Conservation (phyloP, 2,888 invertebrate genomes). For the Amblyteles armatorius region DNA sequence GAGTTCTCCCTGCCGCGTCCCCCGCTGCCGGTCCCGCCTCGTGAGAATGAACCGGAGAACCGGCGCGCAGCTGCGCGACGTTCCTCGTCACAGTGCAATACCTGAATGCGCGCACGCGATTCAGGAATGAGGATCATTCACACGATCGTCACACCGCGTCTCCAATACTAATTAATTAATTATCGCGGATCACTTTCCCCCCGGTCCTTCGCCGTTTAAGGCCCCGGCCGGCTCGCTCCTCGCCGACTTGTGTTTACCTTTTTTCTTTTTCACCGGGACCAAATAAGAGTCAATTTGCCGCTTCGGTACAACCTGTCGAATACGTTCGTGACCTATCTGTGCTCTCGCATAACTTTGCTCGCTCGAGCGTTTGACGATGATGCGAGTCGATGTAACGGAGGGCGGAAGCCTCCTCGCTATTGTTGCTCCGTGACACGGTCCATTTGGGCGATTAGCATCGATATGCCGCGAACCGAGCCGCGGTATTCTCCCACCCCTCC, state of each 20-base stretch:
- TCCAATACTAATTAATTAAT: constrained; percentile 64
- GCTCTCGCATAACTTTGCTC: constrained; percentile 42
- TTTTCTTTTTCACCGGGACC: neutral
- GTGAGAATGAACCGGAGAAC: constrained; percentile 48
- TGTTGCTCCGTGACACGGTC: constrained; percentile 42
- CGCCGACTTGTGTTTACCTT: neutral
- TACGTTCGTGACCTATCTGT: constrained; percentile 23
- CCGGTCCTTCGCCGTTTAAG: constrained; percentile 11
- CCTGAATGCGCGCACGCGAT: constrained; percentile 54
- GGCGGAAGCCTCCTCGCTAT: constrained; percentile 14
- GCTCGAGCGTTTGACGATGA: constrained; percentile 47
- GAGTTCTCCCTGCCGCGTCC: neutral
- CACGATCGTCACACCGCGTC: constrained; percentile 51
- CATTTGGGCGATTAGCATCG: constrained; percentile 64
- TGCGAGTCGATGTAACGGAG: constrained; percentile 21
- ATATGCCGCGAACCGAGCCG: constrained; percentile 29
- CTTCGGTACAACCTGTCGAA: constrained; percentile 38
- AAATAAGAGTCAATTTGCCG: constrained; percentile 26
- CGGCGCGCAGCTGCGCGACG: constrained; percentile 50
- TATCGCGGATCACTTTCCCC: constrained; percentile 38
- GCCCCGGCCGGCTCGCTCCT: neutral
- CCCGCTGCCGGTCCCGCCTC: constrained; percentile 20
- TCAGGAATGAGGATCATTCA: constrained; percentile 62
- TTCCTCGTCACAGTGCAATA: constrained; percentile 13
- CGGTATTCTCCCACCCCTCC: no score